These are phyloP conservation scores for Rhopalosiphum padi DNA, from an alignment of 1,140 invertebrate genomes.

Conservation along the genomic window DNA sequence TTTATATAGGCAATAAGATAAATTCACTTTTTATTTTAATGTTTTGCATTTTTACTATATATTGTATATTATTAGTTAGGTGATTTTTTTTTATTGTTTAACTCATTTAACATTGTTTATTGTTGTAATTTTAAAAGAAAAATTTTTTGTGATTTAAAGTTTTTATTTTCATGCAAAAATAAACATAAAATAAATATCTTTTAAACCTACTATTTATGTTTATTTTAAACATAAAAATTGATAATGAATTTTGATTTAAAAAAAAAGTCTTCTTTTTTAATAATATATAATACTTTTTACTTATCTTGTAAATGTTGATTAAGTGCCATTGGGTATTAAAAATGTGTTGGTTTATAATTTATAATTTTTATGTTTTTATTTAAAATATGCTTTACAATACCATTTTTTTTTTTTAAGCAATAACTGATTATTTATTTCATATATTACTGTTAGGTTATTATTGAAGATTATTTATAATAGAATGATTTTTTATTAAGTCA, in stretches of 20 bases:
- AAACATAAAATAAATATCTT: not conserved
- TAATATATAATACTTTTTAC: not conserved
- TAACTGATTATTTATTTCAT: slow-evolving; percentile 28
- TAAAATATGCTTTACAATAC: not conserved
- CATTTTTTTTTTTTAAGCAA: not conserved
- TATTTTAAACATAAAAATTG: not conserved
- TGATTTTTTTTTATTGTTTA: not conserved
- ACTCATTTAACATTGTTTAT: not conserved
- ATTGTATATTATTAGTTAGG: not conserved
- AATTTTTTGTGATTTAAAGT: not conserved
- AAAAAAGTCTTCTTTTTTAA: not conserved
- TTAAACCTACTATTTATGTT: not conserved
- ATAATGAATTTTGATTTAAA: not conserved
- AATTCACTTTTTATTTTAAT: not conserved
- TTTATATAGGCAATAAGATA: not conserved
- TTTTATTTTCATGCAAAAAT: not conserved
- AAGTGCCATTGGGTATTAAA: not conserved
- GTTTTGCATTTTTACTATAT: not conserved
- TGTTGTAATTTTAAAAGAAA: not conserved
- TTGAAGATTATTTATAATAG: not conserved
- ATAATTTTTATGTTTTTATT: not conserved
- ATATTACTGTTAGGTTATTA: slow-evolving; percentile 19
- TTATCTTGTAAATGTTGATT: not conserved
- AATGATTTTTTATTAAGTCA: not conserved
- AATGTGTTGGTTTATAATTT: slow-evolving; percentile 3